phyloP scores from a whole-genome alignment of 1,140 invertebrate genomes.

The Acromyrmex heyeri region DNA sequence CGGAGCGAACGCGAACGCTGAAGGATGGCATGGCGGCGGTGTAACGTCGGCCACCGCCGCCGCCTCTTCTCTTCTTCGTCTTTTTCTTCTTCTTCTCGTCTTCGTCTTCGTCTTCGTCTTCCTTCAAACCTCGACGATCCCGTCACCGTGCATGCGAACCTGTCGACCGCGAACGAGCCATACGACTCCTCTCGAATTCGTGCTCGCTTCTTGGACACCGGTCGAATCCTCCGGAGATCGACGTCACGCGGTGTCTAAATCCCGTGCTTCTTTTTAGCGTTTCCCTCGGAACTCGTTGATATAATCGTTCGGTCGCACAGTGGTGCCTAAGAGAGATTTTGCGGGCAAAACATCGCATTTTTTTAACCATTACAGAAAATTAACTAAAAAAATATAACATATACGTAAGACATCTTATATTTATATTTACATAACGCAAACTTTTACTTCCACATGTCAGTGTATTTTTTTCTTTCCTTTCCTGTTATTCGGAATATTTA shows the following conservation, averaged over 20 bases:
- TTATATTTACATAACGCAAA: neutral
- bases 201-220: constrained; percentile 43
- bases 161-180: constrained; percentile 60
- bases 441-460: neutral
- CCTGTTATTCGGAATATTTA: neutral
- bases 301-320: neutral
- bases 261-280: constrained; percentile 52
- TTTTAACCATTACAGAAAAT: neutral
- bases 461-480: neutral
- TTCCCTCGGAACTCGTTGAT: constrained; percentile 37
- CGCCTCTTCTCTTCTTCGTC: constrained; percentile 62
- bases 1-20: constrained; percentile 71
- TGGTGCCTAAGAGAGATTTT: neutral
- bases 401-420: neutral
- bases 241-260: constrained; percentile 61
- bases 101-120: constrained; percentile 70
- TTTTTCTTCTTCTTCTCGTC: constrained; percentile 48
- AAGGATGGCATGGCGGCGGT: constrained; percentile 64
- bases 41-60: constrained; percentile 50
- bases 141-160: constrained; percentile 77
- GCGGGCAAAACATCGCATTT: neutral
- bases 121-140: constrained; percentile 77
- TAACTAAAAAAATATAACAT: neutral
- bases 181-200: constrained; percentile 61
- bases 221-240: constrained; percentile 39